A percentile compares a stretch with the other conserved stretches of the same genome.
These are phyloP conservation scores for Parthenolecanium corni DNA, from an alignment of 2,888 invertebrate genomes.

Conservation along the genomic window DNA sequence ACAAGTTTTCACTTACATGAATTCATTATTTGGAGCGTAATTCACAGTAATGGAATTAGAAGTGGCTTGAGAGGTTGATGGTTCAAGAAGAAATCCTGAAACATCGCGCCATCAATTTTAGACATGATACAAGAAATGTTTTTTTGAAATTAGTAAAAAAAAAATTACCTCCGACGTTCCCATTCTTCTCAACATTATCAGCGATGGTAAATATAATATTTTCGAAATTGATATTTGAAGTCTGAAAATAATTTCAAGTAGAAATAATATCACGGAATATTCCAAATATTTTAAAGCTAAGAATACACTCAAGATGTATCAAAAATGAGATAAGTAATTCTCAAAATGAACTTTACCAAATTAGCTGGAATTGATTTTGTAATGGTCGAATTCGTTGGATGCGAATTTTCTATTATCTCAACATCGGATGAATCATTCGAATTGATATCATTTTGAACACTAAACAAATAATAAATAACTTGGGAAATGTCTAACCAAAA, in stretches of 20 bases:
- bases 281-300: background rate
- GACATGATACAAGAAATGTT: background rate
- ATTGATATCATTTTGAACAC: background rate
- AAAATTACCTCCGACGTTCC: background rate
- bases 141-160: background rate
- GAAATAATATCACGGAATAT: background rate
- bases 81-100: background rate
- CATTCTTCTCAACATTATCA: background rate
- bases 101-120: background rate
- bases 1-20: too few species aligned
- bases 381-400: background rate
- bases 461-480: background rate
- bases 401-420: background rate
- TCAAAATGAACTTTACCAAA: background rate
- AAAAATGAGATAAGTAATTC: background rate
- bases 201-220: background rate
- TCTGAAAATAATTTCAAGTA: background rate
- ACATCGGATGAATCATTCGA: slow-evolving; percentile 3
- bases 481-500: background rate
- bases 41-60: too few species aligned
- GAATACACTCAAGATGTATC: background rate
- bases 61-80: background rate
- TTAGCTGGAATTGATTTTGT: background rate
- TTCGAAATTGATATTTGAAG: background rate
- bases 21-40: too few species aligned